A percentile compares a stretch with the other conserved stretches of the same genome.
Conservation (phyloP, 2,797 vertebrate species). For the Takifugu ocellatus region DNA sequence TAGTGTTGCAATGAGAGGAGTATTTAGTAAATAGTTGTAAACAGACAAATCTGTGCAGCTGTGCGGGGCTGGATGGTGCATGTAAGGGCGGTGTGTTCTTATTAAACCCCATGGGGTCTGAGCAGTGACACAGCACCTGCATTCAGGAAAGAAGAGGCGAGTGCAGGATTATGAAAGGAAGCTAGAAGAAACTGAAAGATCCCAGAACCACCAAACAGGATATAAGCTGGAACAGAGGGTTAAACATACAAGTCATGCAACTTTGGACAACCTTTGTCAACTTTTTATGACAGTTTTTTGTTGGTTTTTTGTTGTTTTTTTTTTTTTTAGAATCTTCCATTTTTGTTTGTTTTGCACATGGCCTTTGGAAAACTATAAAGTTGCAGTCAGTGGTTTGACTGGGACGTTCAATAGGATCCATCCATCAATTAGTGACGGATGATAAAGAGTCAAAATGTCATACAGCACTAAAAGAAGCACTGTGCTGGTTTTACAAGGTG, state of each 20-base stretch:
- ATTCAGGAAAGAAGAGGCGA: conserved; percentile 38
- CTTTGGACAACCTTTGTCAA: conserved; percentile 43
- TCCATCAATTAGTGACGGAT: conserved; percentile 4
- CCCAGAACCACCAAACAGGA: conserved; percentile 44
- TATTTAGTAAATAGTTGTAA: conserved; percentile 79
- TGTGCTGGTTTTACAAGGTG: too few species aligned
- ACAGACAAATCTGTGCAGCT: conserved; percentile 74
- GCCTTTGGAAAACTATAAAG: conserved; percentile 35
- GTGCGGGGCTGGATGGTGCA: conserved; percentile 64
- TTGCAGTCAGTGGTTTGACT: conserved; percentile 13
- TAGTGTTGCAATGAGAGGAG: conserved; percentile 70
- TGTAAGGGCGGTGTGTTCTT: conserved; percentile 66
- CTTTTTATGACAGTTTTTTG: conserved; percentile 38
- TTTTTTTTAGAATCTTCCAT: conserved; percentile 2
- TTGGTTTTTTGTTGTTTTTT: too few species aligned
- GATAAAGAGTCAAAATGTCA: too few species aligned
- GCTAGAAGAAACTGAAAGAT: conserved; percentile 43
- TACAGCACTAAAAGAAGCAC: not conserved
- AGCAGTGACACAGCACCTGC: conserved; percentile 72
- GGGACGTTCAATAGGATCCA: conserved; percentile 15
- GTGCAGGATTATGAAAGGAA: conserved; percentile 42
- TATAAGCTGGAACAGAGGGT: conserved; percentile 42
- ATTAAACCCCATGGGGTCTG: conserved; percentile 70
- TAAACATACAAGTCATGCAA: conserved; percentile 44
- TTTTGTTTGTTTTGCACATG: conserved; percentile 24